Percentiles rank a stretch among this genome's conserved stretches.
phyloP scores from a whole-genome alignment of 64 coral and sea anemone genomes.

The Anthopleura sola region DNA sequence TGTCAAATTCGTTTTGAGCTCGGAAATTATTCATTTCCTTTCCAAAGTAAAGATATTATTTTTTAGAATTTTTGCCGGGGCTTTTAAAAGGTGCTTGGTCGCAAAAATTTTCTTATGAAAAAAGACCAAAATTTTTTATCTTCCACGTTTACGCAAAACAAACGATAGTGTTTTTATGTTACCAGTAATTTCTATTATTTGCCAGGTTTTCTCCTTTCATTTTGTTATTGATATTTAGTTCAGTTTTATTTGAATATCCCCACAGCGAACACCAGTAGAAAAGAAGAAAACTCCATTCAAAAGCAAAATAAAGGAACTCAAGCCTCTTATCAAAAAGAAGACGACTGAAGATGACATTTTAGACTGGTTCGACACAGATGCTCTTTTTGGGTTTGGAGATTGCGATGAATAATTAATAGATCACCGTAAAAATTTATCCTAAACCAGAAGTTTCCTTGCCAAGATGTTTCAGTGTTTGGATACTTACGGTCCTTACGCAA shows the following conservation, averaged over 20 bases:
- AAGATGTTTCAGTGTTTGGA: background rate
- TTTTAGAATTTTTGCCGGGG: background rate
- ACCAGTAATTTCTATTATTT: background rate
- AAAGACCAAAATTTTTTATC: too few species aligned
- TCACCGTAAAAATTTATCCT: background rate
- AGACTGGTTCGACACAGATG: slow-evolving; percentile 61
- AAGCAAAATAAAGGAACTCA: slow-evolving; percentile 48
- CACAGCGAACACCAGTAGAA: slow-evolving; percentile 7
- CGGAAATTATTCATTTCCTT: background rate
- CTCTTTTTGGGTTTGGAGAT: slow-evolving; percentile 48
- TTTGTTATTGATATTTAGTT: background rate
- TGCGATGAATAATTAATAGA: background rate
- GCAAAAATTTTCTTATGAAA: too few species aligned
- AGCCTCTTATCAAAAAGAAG: slow-evolving; percentile 35
- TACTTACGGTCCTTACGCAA: background rate
- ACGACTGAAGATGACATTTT: slow-evolving; percentile 26
- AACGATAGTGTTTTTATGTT: too few species aligned
- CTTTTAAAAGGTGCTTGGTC: too few species aligned
- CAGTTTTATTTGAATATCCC: background rate
- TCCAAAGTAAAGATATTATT: background rate
- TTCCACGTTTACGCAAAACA: too few species aligned
- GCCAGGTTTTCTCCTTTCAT: background rate
- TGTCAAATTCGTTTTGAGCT: background rate
- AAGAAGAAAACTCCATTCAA: slow-evolving; percentile 51
- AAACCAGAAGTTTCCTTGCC: background rate